phyloP scores from a whole-genome alignment of 2,113 vertebrate genomes.

The Sciurus niger region DNA sequence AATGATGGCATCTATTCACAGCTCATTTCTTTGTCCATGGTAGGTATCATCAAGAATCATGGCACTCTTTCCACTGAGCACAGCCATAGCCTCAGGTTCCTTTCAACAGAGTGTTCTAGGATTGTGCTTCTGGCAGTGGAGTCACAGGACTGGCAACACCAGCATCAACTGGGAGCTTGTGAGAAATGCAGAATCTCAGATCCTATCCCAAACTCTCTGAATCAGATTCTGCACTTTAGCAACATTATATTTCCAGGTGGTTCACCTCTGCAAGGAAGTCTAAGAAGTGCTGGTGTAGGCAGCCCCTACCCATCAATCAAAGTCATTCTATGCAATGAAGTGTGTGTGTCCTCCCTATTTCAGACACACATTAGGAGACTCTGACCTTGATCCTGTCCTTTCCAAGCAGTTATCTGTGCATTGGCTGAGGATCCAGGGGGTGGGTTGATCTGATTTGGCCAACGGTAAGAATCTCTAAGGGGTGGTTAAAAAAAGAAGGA shows the following conservation, averaged over 20 bases:
- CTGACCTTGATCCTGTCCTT: conserved; percentile 69
- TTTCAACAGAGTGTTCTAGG: neutral
- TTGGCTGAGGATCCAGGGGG: neutral
- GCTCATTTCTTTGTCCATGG: neutral
- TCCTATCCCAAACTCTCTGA: neutral
- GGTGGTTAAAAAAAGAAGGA: too few relatives aligned
- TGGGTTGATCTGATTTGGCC: neutral
- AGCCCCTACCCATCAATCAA: neutral
- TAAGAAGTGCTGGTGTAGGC: neutral
- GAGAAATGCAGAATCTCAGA: neutral
- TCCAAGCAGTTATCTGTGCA: neutral
- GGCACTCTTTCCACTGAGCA: neutral
- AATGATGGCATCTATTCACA: neutral
- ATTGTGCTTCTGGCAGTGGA: neutral
- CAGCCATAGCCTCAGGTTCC: neutral
- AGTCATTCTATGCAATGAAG: neutral
- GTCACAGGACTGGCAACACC: neutral
- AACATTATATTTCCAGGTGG: neutral
- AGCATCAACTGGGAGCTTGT: neutral
- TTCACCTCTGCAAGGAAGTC: neutral
- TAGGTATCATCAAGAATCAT: neutral
- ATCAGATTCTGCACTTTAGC: neutral
- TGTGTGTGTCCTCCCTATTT: neutral
- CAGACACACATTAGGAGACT: neutral
- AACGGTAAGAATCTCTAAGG: neutral